phyloP scores from a whole-genome alignment of 2,797 vertebrate genomes.

The Paratrypauchen microcephalus region DNA sequence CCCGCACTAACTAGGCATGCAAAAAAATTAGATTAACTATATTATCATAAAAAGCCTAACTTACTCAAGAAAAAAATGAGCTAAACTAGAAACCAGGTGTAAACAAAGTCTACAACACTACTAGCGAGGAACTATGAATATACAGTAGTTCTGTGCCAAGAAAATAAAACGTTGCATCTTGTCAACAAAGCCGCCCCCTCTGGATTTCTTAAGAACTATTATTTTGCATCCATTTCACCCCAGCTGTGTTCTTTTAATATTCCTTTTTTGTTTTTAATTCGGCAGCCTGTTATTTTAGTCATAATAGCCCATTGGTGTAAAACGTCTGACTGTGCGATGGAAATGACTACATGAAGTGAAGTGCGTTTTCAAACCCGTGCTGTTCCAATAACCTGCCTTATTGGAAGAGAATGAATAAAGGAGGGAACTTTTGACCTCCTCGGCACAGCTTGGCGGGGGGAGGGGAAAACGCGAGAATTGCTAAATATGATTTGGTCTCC shows the following conservation, averaged over 20 bases:
- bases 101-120: too few species aligned
- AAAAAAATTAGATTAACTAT: too few species aligned
- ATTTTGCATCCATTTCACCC: conserved; percentile 22
- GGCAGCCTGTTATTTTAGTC: conserved; percentile 41
- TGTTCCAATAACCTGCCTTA: conserved; percentile 42
- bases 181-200: conserved; percentile 38
- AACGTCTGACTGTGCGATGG: conserved; percentile 40
- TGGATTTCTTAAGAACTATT: conserved; percentile 26
- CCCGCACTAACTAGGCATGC: too few species aligned
- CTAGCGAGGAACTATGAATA: not conserved
- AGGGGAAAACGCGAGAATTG: conserved; percentile 40
- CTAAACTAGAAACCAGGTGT: too few species aligned
- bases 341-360: conserved; percentile 36
- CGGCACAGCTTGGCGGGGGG: conserved; percentile 43
- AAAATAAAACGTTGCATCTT: conserved; percentile 27
- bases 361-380: conserved; percentile 32
- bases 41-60: too few species aligned
- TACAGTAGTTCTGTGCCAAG: not conserved
- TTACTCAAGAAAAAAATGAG: too few species aligned
- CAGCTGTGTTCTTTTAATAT: conserved; percentile 16
- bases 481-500: conserved; percentile 39
- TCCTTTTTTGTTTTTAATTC: conserved; percentile 44
- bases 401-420: conserved; percentile 49
- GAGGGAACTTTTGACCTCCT: conserved; percentile 38
- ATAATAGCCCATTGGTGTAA: conserved; percentile 42